Percentiles rank a stretch among this genome's conserved stretches.
These are phyloP conservation scores for Chiloscyllium punctatum DNA, from an alignment of 2,797 vertebrate species.

Conservation along the genomic window DNA sequence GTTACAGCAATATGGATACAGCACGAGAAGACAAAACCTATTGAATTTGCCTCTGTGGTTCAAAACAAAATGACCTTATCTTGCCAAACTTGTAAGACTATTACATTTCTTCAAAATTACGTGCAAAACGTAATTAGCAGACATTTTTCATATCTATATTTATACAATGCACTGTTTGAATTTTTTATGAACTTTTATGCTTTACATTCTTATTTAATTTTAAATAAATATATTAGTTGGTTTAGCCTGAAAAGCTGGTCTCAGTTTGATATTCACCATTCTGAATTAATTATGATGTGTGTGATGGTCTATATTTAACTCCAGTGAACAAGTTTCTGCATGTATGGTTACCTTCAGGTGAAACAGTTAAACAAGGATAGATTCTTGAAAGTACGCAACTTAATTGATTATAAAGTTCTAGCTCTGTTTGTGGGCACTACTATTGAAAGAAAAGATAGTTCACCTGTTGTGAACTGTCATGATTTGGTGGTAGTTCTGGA, in stretches of 20 bases:
- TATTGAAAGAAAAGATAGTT: not conserved
- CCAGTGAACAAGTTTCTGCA: not conserved
- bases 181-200: conserved; percentile 21
- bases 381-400: not conserved
- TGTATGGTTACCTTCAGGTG: not conserved
- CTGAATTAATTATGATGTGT: not conserved
- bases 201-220: not conserved
- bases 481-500: not conserved
- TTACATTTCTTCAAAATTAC: not conserved
- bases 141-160: conserved; percentile 20
- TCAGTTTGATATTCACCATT: conserved; percentile 22
- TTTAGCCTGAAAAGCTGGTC: not conserved
- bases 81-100: not conserved
- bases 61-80: not conserved
- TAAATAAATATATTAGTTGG: conserved; percentile 6
- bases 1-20: not conserved
- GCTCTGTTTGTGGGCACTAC: not conserved
- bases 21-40: not conserved
- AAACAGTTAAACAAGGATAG: not conserved
- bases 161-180: not conserved
- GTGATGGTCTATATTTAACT: not conserved
- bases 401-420: not conserved
- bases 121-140: not conserved
- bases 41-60: not conserved
- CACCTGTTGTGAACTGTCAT: too few relatives aligned